Conservation (phyloP, 2,888 invertebrate species). For the Trissonchulus latispiculum region DNA sequence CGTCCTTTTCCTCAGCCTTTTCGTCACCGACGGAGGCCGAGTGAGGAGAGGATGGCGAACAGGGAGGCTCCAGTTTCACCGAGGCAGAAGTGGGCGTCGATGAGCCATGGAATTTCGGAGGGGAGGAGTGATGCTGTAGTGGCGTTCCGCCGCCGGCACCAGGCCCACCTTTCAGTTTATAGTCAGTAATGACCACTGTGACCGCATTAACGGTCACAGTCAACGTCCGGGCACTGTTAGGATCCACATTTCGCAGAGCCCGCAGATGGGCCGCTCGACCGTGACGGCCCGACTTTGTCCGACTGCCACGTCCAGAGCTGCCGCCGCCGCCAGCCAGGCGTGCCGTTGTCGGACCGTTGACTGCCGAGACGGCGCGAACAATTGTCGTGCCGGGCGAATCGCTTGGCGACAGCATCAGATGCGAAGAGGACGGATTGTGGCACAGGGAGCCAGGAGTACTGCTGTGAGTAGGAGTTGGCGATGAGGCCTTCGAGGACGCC, state of each 20-base stretch:
- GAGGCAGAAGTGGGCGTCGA: no score
- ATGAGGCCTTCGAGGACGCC: background rate
- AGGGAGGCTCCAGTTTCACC: no score
- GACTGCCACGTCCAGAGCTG: background rate
- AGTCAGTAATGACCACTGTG: conserved; percentile 92
- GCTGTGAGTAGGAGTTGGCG: background rate
- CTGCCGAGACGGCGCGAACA: background rate
- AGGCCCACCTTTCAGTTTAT: conserved; percentile 45
- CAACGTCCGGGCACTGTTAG: conserved; percentile 80
- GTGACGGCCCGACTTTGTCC: no score
- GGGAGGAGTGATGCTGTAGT: no score
- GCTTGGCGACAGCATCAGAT: background rate
- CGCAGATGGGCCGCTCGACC: background rate
- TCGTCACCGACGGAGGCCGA: no score
- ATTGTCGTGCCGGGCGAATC: background rate
- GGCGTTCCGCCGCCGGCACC: no score
- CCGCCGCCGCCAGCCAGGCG: background rate
- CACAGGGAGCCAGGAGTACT: background rate
- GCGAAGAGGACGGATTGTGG: background rate
- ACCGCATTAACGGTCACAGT: conserved; percentile 94
- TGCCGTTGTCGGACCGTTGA: background rate
- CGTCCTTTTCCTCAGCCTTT: no score
- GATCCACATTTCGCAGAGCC: conserved; percentile 61
- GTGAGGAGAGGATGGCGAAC: no score
- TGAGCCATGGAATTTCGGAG: no score